Evolutionary conservation across 2,113 vertebrate genomes (phyloP).

Genomic region (Leptodactylus fuscus): DNA sequence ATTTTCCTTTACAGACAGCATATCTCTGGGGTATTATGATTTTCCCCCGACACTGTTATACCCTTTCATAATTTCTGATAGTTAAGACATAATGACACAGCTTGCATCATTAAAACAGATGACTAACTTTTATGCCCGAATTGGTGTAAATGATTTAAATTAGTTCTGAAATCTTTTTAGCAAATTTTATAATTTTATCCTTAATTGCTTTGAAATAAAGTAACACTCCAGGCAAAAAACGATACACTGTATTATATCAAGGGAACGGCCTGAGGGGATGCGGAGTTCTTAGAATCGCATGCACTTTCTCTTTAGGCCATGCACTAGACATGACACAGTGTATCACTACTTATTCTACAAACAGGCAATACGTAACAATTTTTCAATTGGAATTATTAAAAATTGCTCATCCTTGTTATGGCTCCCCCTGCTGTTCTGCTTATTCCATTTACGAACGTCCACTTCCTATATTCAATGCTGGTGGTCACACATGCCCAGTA

Average conservation of each 20-base stretch:
- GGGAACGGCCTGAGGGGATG: not conserved
- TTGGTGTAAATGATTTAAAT: constrained; percentile 24
- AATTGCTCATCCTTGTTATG: too few species aligned
- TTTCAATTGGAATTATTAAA: too few species aligned
- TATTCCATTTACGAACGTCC: too few species aligned
- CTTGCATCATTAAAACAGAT: constrained; percentile 41
- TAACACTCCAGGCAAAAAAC: not conserved
- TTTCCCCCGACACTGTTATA: too few species aligned
- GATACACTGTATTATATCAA: too few species aligned
- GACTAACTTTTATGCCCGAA: constrained; percentile 30
- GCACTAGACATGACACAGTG: not conserved
- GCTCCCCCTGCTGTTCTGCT: too few species aligned
- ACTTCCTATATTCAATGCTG: too few species aligned
- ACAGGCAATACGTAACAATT: too few species aligned
- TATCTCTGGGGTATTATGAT: too few species aligned
- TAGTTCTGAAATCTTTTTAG: not conserved
- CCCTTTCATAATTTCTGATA: constrained; percentile 30
- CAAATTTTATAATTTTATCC: not conserved
- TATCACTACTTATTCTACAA: not conserved
- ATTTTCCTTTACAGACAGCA: too few species aligned
- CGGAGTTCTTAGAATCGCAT: too few species aligned
- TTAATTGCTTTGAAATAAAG: not conserved
- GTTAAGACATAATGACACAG: constrained; percentile 23
- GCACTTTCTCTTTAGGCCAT: not conserved
- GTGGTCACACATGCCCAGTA: too few species aligned